Evolutionary conservation across 1,140 invertebrate species (phyloP).

Genomic region (Euborellia annulipes): DNA sequence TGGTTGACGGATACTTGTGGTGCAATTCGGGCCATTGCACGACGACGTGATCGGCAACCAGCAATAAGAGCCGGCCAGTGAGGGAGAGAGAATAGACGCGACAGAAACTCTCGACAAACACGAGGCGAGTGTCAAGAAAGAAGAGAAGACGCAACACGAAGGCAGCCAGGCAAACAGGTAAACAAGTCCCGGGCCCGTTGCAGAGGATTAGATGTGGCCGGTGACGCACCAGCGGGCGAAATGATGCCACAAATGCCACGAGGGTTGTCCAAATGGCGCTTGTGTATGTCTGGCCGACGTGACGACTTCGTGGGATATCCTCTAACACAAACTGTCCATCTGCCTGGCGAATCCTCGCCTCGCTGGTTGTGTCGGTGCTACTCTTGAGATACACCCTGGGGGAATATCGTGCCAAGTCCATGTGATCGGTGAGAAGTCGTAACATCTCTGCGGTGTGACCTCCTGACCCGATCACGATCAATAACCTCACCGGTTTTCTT

Average conservation of each 20-base stretch:
- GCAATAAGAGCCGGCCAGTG: slow-evolving; percentile 71
- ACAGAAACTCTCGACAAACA: slow-evolving; percentile 92
- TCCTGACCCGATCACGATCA: slow-evolving; percentile 45
- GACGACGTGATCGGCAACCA: slow-evolving; percentile 67
- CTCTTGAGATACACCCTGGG: slow-evolving; percentile 67
- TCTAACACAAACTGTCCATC: too few relatives aligned
- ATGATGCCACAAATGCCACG: slow-evolving; percentile 43
- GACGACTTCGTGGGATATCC: slow-evolving; percentile 61
- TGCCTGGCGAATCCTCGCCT: slow-evolving; percentile 39
- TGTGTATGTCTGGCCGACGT: slow-evolving; percentile 74
- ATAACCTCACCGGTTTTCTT: slow-evolving; percentile 22
- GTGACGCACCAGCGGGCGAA: slow-evolving; percentile 52
- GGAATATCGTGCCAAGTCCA: slow-evolving; percentile 41
- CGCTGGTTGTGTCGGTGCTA: slow-evolving; percentile 58
- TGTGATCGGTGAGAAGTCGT: slow-evolving; percentile 37
- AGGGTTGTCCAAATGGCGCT: slow-evolving; percentile 64
- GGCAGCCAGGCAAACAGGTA: slow-evolving; percentile 65
- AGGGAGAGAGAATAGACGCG: slow-evolving; percentile 77
- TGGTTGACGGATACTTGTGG: slow-evolving; percentile 37
- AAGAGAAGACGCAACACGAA: slow-evolving; percentile 48
- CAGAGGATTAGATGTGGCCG: slow-evolving; percentile 66
- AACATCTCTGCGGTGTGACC: slow-evolving; percentile 86
- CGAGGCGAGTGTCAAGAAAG: slow-evolving; percentile 50
- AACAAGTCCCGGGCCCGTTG: slow-evolving; percentile 92
- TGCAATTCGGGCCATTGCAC: slow-evolving; percentile 76